phyloP scores from a whole-genome alignment of 2,797 vertebrate species.

The Etheostoma nigrum region DNA sequence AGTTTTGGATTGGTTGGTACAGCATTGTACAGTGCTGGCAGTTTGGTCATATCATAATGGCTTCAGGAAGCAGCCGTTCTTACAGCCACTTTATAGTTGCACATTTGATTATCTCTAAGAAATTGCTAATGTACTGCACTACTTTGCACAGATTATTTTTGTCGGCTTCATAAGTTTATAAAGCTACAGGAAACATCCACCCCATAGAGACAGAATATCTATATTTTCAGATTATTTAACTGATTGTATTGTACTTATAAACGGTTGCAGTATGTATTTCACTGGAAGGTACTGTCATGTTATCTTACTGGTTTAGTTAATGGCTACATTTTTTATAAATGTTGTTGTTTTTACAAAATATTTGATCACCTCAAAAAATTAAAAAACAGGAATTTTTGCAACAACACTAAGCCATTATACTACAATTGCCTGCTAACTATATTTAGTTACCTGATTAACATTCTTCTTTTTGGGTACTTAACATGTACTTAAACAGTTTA shows the following conservation, averaged over 20 bases:
- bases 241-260: constrained; percentile 78
- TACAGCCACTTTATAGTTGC: constrained; percentile 73
- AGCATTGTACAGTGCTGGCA: constrained; percentile 59
- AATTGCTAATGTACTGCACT: constrained; percentile 69
- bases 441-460: constrained; percentile 49
- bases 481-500: constrained; percentile 20
- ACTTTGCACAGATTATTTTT: constrained; percentile 81
- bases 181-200: constrained; percentile 63
- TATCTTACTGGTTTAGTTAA: constrained; percentile 60
- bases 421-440: constrained; percentile 50
- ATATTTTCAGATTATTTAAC: constrained; percentile 81
- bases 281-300: constrained; percentile 60
- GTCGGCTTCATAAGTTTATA: constrained; percentile 71
- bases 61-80: constrained; percentile 64
- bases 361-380: constrained; percentile 41
- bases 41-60: constrained; percentile 57
- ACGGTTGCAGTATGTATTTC: constrained; percentile 73
- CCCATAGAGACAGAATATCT: constrained; percentile 75
- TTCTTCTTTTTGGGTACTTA: constrained; percentile 32
- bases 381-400: constrained; percentile 25
- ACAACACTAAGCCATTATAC: constrained; percentile 59
- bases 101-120: constrained; percentile 73
- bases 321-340: constrained; percentile 52
- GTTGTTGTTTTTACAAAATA: constrained; percentile 55
- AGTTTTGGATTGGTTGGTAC: constrained; percentile 59